Evolutionary conservation across 2,113 vertebrate genomes (phyloP), one percentile per base, ranked within the genome.

Genomic region (Suricata suricatta): DNA sequence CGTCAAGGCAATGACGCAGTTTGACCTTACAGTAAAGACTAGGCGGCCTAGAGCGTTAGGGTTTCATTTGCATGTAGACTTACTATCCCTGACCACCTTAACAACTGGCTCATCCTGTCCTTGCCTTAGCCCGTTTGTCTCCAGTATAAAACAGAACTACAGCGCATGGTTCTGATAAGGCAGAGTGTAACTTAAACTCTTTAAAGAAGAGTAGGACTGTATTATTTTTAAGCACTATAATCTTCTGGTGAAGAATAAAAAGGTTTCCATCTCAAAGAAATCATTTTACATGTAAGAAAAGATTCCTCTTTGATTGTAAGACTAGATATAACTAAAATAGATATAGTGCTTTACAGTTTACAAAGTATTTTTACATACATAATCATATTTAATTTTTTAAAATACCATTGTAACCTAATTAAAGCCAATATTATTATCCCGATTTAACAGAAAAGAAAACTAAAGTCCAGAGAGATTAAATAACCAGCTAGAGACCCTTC

Each of bases 181-280:
- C 54, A 85, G 14, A 27, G 64, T 91, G 90, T 77, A 84, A 88
- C 47, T 77, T 77, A 68, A 93, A 35, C 2, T 2, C 52, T 90
- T 95, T 85, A 83, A 66, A 38, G 63, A 87, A 66, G 60, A 35
- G 23, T 50, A 54, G 50, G 10, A 50, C 80, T 64, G 33, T 69
- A 25, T 8, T 35, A 19, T 68, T 52, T 96, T 97, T 90, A 85
- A 96, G n/a, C 7, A 41, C 66, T 4, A 27, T 69, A 74, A 94
- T 74, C 27, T 35, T 96, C 74, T 96, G 4, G 27, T 80, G 29
- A 87, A 66, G 29, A 80, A 91, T n/a, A 25, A 68, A 96, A 94
- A 23, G 10, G 19, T 0, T 66, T 93, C 83, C 4, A 38, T 47
- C 7, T 95, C 16, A 81, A 86, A 86, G 84, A 96, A 85, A 87